These are phyloP conservation scores for Hippocampus zosterae DNA, from an alignment of 2,113 vertebrate genomes.

Conservation along the genomic window DNA sequence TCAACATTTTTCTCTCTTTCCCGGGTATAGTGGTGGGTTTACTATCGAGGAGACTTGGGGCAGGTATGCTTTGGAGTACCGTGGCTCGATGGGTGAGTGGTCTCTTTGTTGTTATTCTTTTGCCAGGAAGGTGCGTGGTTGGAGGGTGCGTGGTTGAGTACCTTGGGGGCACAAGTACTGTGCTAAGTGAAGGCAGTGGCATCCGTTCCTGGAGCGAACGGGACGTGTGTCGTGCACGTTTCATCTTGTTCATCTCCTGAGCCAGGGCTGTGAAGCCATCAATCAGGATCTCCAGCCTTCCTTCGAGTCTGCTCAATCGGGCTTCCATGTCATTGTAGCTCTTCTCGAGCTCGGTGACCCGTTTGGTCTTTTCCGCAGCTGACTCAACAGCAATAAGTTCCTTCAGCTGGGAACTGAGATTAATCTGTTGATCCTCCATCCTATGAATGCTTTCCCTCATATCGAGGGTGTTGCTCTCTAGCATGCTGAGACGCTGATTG, in stretches of 20 bases:
- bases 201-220: conserved; percentile 35
- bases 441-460: conserved; percentile 60
- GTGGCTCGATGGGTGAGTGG: conserved; percentile 31
- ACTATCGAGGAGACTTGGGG: conserved; percentile 19
- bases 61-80: conserved; percentile 44
- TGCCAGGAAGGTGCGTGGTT: conserved; percentile 17
- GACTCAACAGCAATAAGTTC: conserved; percentile 36
- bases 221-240: conserved; percentile 41
- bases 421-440: conserved; percentile 52
- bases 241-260: conserved; percentile 70
- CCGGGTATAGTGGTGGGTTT: conserved; percentile 16
- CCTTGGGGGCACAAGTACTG: conserved; percentile 2
- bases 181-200: conserved; percentile 17
- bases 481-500: conserved; percentile 65
- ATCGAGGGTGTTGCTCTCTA: conserved; percentile 68
- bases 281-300: conserved; percentile 68
- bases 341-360: conserved; percentile 45
- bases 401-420: conserved; percentile 54
- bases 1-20: conserved; percentile 19
- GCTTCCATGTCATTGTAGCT: conserved; percentile 58
- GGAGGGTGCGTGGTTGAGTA: conserved; percentile 27
- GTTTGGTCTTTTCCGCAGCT: conserved; percentile 34
- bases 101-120: conserved; percentile 18
- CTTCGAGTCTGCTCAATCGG: conserved; percentile 61
- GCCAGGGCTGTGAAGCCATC: conserved; percentile 70